Conservation (phyloP, 1,140 invertebrate species). For the honey bee (Apis mellifera) region Amel_HAv3.1 CM009941.2:12878501-12879000, state of each 20-base stretch:
- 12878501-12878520: conserved; percentile 70
- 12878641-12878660: too few relatives aligned
- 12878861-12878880: conserved; percentile 81
- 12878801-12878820: conserved; percentile 77
- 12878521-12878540: background rate
- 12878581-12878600: background rate
- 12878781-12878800: background rate
- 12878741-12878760: conserved; percentile 14
- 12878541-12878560: background rate
- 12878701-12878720: background rate
- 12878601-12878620: too few relatives aligned
- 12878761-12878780: too few relatives aligned
- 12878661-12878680: too few relatives aligned
- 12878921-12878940: conserved; percentile 35
- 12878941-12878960: conserved; percentile 57
- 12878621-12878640: too few relatives aligned
- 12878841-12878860: conserved; percentile 84
- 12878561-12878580: background rate
- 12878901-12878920: too few relatives aligned
- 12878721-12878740: background rate
- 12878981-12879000: background rate
- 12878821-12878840: conserved; percentile 83
- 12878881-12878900: too few relatives aligned
- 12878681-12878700: background rate
- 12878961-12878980: conserved; percentile 36